phyloP scores from a whole-genome alignment of 2,113 vertebrate species.

The Naja naja region DNA sequence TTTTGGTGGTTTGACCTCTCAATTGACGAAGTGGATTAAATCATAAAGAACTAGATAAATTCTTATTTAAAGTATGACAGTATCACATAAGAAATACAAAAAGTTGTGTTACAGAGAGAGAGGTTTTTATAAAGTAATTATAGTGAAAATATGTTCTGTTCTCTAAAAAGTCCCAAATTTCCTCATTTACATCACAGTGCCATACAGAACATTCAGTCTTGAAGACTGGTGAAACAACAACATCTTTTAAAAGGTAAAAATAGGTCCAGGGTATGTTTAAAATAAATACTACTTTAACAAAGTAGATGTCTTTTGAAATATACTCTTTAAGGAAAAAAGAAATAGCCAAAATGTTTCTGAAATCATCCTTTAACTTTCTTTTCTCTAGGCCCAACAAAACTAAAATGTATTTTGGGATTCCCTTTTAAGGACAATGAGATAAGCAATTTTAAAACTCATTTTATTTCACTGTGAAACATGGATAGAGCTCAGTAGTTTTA shows the following conservation, averaged over 20 bases:
- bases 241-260: neutral
- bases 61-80: neutral
- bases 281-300: neutral
- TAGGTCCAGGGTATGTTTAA: neutral
- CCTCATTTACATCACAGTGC: neutral
- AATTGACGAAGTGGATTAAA: neutral
- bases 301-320: neutral
- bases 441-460: neutral
- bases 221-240: neutral
- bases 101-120: neutral
- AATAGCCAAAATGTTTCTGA: neutral
- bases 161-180: neutral
- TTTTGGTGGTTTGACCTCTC: neutral
- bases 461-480: neutral
- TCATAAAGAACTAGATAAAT: neutral
- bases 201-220: neutral
- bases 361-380: neutral
- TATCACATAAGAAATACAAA: rapidly evolving
- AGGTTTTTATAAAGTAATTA: neutral
- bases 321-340: neutral
- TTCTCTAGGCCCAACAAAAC: neutral
- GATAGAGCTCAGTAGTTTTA: neutral
- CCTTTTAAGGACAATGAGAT: neutral
- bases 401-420: neutral
- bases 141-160: neutral